Conservation (phyloP, 2,888 invertebrate species). For the Drosophila buzzatii region DNA sequence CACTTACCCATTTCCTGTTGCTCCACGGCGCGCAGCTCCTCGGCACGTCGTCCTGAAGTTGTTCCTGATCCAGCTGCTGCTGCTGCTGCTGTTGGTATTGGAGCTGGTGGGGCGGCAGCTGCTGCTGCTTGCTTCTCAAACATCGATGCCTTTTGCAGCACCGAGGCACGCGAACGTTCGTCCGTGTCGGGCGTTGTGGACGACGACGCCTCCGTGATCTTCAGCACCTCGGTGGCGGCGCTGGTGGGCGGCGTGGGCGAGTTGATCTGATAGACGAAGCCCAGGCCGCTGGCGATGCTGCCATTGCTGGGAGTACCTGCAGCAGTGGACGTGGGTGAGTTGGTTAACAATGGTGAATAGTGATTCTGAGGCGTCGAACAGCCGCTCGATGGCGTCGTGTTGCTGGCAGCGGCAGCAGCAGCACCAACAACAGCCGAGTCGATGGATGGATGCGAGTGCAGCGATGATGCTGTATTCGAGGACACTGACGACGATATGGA, state of each 20-base stretch:
- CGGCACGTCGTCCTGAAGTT: slow-evolving; percentile 54
- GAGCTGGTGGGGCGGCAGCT: slow-evolving; percentile 55
- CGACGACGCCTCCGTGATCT: slow-evolving; percentile 82
- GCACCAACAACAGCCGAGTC: slow-evolving; percentile 82
- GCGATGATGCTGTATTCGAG: slow-evolving; percentile 80
- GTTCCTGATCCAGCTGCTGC: slow-evolving; percentile 25
- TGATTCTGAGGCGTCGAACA: slow-evolving; percentile 85
- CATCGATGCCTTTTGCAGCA: slow-evolving; percentile 85
- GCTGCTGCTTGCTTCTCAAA: slow-evolving; percentile 85
- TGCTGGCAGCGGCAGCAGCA: slow-evolving; percentile 50
- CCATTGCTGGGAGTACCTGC: slow-evolving; percentile 82
- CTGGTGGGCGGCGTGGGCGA: slow-evolving; percentile 81
- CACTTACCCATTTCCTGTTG: slow-evolving; percentile 83
- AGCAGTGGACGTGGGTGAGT: slow-evolving; percentile 84
- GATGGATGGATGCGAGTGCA: slow-evolving; percentile 84
- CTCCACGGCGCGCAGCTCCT: slow-evolving; percentile 63
- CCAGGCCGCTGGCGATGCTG: slow-evolving; percentile 76
- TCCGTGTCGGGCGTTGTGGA: slow-evolving; percentile 74
- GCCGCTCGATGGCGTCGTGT: slow-evolving; percentile 83
- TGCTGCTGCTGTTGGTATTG: slow-evolving; percentile 51
- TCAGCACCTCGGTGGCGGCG: slow-evolving; percentile 72
- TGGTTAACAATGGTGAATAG: slow-evolving; percentile 84
- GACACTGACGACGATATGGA: slow-evolving; percentile 80
- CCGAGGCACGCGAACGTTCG: slow-evolving; percentile 84
- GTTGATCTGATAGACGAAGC: slow-evolving; percentile 80